Percentiles rank a stretch among this genome's conserved stretches.
Evolutionary conservation across 1,140 invertebrate species (phyloP).

Genomic region (Leptinotarsa defecta): DNA sequence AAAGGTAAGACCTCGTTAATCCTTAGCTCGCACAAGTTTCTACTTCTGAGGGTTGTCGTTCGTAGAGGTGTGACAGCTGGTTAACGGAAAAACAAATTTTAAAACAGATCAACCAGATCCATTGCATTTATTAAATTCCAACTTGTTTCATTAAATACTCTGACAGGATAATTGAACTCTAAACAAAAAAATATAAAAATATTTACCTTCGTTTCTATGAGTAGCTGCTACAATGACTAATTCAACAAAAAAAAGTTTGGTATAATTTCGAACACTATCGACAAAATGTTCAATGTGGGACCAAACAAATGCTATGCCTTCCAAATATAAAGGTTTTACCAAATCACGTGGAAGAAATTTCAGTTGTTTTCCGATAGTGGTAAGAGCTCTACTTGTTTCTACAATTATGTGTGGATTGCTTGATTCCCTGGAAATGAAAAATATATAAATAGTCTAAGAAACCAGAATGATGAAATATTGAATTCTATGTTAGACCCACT

Average conservation of each 20-base stretch:
- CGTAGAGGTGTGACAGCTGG: too few species aligned
- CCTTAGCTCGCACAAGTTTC: too few species aligned
- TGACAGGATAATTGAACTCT: too few species aligned
- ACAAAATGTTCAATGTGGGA: conserved; percentile 37
- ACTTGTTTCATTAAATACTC: too few species aligned
- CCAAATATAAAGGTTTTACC: conserved; percentile 31
- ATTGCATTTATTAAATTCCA: too few species aligned
- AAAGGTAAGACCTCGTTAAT: too few species aligned
- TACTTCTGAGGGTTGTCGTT: too few species aligned
- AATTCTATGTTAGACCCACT: too few species aligned
- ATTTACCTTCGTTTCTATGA: conserved; percentile 34
- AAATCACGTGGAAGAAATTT: conserved; percentile 31
- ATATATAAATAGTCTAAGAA: too few species aligned
- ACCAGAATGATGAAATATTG: too few species aligned
- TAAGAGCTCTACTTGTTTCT: conserved; percentile 32
- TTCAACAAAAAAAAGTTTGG: conserved; percentile 36
- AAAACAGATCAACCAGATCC: too few species aligned
- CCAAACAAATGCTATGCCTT: conserved; percentile 35
- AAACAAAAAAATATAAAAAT: not conserved
- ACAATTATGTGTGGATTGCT: conserved; percentile 32
- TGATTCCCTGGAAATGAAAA: conserved; percentile 31
- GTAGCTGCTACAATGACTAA: conserved; percentile 34
- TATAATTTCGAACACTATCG: conserved; percentile 36
- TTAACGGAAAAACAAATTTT: too few species aligned
- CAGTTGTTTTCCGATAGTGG: conserved; percentile 32